Conservation (phyloP, 2,113 vertebrate species). For the Upupa epops region DNA sequence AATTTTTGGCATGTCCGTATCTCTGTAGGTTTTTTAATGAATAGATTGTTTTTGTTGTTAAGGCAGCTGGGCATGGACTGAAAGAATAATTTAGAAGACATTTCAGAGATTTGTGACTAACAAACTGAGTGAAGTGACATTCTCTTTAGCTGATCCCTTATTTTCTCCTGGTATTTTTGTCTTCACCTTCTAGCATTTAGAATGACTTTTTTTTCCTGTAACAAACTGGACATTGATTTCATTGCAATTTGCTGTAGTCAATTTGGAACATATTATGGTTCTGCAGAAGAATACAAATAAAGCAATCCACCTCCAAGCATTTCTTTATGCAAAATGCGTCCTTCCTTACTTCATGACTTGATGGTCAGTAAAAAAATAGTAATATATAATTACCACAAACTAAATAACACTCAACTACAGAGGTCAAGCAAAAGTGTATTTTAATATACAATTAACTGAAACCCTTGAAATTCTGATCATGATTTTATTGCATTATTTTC, state of each 20-base stretch:
- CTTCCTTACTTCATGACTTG: background rate
- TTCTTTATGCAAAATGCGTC: background rate
- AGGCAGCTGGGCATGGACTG: background rate
- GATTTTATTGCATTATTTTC: background rate
- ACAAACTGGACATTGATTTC: background rate
- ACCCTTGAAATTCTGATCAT: background rate
- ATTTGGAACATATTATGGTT: background rate
- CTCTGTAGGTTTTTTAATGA: background rate
- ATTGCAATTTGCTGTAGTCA: background rate
- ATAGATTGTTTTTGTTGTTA: background rate
- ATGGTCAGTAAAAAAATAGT: background rate
- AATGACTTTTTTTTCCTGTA: background rate
- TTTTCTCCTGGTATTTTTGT: background rate
- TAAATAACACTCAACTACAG: background rate
- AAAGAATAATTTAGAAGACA: background rate
- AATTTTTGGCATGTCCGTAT: background rate
- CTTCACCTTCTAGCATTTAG: background rate
- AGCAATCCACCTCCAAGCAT: background rate
- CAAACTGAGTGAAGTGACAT: background rate
- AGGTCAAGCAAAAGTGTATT: background rate
- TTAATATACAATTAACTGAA: background rate
- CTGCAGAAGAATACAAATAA: background rate
- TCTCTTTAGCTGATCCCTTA: background rate
- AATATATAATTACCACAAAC: background rate
- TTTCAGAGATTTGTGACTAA: background rate